Evolutionary conservation across 2,797 vertebrate species (phyloP).

Genomic region (Smutsia gigantea): DNA sequence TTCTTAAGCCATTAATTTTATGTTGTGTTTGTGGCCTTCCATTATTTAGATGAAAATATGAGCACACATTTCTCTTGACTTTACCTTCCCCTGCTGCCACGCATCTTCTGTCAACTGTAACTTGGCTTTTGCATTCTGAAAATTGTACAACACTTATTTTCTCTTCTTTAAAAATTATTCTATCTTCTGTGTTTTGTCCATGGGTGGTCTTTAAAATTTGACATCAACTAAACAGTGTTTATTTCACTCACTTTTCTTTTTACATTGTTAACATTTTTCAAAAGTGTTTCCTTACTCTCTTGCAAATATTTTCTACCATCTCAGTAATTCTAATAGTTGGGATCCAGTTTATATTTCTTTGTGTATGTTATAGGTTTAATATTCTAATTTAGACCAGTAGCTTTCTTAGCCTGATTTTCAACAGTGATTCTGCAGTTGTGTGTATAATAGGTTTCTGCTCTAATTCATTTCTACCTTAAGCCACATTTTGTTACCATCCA

Average conservation of each 20-base stretch:
- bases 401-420: neutral
- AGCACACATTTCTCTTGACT: accelerated
- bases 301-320: neutral
- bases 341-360: neutral
- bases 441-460: neutral
- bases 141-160: neutral
- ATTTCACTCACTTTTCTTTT: neutral
- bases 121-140: neutral
- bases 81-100: neutral
- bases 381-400: neutral
- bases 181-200: neutral
- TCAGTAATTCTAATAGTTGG: neutral
- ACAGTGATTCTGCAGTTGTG: neutral
- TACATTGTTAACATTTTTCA: neutral
- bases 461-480: neutral
- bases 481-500: neutral
- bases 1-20: neutral
- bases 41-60: neutral
- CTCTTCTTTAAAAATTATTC: neutral
- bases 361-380: neutral
- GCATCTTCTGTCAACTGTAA: neutral
- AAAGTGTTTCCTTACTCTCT: neutral
- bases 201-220: neutral
- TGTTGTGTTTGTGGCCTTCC: neutral
- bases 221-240: neutral